phyloP scores from a whole-genome alignment of 2,888 invertebrate genomes.

The Acanthopleura granulata region DNA sequence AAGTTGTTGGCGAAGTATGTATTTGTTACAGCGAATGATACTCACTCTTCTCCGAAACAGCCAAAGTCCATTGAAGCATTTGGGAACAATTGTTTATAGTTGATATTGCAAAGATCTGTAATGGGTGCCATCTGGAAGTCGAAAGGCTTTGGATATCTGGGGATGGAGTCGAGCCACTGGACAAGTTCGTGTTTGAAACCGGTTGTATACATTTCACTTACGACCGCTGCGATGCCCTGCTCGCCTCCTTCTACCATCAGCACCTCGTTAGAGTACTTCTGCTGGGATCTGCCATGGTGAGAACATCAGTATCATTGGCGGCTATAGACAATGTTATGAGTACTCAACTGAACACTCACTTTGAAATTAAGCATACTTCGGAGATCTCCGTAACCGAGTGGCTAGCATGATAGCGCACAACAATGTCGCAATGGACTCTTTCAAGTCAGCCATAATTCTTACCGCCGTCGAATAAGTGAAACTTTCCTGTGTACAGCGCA shows the following conservation, averaged over 20 bases:
- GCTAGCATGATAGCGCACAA: too few species aligned
- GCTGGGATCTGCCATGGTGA: conserved; percentile 10
- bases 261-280: conserved; percentile 22
- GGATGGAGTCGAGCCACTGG: conserved; percentile 28
- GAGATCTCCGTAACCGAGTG: too few species aligned
- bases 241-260: conserved; percentile 29
- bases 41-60: conserved; percentile 21
- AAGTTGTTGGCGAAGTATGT: too few species aligned
- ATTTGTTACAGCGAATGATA: neutral
- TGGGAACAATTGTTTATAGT: conserved; percentile 26
- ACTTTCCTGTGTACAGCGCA: too few species aligned
- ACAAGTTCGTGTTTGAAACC: conserved; percentile 23
- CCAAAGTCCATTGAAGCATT: conserved; percentile 20
- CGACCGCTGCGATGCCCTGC: conserved; percentile 25
- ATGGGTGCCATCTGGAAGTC: conserved; percentile 29
- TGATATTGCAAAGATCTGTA: conserved; percentile 28
- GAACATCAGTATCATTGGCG: too few species aligned
- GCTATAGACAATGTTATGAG: too few species aligned
- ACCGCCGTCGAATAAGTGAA: too few species aligned
- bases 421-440: too few species aligned
- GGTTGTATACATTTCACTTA: conserved; percentile 27
- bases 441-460: too few species aligned
- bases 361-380: too few species aligned
- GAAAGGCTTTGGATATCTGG: conserved; percentile 28
- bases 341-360: too few species aligned